Evolutionary conservation across 2,797 vertebrate genomes (phyloP).

Genomic region (Pampus argenteus): DNA sequence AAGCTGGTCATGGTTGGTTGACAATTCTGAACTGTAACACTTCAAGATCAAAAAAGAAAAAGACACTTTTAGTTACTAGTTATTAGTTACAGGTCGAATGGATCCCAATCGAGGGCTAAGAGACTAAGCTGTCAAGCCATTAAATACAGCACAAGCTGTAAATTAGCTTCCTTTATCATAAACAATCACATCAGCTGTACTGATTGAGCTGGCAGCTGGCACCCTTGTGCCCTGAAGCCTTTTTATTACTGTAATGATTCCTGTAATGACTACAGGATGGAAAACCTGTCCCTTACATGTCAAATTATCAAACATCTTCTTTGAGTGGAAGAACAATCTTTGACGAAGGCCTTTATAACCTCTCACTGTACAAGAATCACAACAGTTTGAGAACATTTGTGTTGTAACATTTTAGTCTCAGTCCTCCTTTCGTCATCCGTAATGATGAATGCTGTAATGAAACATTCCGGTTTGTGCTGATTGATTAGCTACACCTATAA

Average conservation of each 20-base stretch:
- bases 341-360: background rate
- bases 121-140: constrained; percentile 20
- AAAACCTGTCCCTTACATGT: constrained; percentile 6
- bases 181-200: constrained; percentile 30
- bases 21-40: constrained; percentile 60
- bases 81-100: background rate
- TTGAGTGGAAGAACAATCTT: constrained; percentile 29
- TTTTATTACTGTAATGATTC: constrained; percentile 40
- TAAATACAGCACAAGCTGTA: constrained; percentile 30
- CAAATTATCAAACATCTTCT: too few relatives aligned
- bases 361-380: background rate
- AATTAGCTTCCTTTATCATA: constrained; percentile 42
- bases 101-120: background rate
- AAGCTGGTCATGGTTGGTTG: constrained; percentile 86
- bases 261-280: constrained; percentile 18
- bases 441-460: background rate
- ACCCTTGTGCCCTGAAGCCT: background rate
- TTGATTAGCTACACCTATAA: background rate
- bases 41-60: background rate
- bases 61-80: background rate
- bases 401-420: background rate
- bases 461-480: constrained; percentile 12
- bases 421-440: background rate
- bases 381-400: background rate
- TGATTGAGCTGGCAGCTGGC: constrained; percentile 3